phyloP scores from a whole-genome alignment of 2,113 vertebrate species.

The Lasiurus cinereus region DNA sequence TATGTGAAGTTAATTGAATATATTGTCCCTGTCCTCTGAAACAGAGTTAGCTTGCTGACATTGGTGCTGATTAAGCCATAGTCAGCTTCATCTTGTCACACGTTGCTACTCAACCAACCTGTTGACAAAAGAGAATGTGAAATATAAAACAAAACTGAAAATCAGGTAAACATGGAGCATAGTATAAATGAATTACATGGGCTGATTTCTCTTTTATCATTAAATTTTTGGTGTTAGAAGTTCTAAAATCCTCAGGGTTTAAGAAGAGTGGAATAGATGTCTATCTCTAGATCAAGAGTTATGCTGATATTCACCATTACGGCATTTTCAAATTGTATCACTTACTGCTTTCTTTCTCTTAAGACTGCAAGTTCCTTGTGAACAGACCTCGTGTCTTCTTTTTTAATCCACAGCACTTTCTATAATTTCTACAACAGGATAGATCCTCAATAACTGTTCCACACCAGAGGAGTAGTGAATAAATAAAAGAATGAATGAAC shows the following conservation, averaged over 20 bases:
- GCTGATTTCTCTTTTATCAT: not conserved
- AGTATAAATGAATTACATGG: not conserved
- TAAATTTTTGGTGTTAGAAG: not conserved
- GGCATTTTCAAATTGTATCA: not conserved
- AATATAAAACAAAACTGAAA: not conserved
- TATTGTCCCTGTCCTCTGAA: not conserved
- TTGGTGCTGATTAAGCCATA: not conserved
- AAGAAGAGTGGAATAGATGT: not conserved
- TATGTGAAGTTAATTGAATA: not conserved
- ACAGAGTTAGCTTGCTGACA: not conserved
- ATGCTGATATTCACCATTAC: not conserved
- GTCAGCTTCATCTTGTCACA: not conserved
- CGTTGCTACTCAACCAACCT: not conserved
- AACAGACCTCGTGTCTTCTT: not conserved
- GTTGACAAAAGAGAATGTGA: slow-evolving; percentile 15
- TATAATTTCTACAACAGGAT: not conserved
- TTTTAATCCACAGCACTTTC: not conserved
- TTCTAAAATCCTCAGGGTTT: not conserved
- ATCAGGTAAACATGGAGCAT: not conserved
- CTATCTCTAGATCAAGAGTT: not conserved
- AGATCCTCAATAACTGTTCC: not conserved
- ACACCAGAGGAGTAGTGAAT: not conserved
- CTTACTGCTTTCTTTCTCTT: not conserved
- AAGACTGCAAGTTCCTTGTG: not conserved
- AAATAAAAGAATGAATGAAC: not conserved